Evolutionary conservation across 2,797 vertebrate genomes (phyloP).

Genomic region (Pagetopsis macropterus): DNA sequence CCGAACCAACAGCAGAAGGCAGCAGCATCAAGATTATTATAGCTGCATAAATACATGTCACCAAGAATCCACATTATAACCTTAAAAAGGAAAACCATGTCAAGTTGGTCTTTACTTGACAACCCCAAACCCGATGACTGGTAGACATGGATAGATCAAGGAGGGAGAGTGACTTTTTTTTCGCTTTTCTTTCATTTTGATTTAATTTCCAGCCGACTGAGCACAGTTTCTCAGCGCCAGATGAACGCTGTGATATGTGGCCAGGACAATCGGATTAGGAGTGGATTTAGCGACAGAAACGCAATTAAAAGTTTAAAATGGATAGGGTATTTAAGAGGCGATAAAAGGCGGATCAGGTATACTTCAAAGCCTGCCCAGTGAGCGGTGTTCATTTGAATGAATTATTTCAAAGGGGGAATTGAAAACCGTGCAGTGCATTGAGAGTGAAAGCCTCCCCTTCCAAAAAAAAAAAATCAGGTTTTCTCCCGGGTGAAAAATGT

Average conservation of each 20-base stretch:
- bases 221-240: constrained; percentile 65
- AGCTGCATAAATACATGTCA: constrained; percentile 57
- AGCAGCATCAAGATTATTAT: constrained; percentile 71
- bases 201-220: constrained; percentile 68
- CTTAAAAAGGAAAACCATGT: constrained; percentile 12
- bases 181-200: constrained; percentile 13
- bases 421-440: constrained; percentile 65
- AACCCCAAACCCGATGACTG: constrained; percentile 1
- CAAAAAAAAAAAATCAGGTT: constrained; percentile 14
- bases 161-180: not conserved
- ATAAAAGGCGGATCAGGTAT: constrained; percentile 73
- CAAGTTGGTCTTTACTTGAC: constrained; percentile 9
- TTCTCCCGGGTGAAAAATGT: constrained; percentile 46
- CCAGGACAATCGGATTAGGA: constrained; percentile 76
- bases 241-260: constrained; percentile 70
- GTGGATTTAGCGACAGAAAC: constrained; percentile 73
- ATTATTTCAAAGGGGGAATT: constrained; percentile 67
- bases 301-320: constrained; percentile 81
- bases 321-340: constrained; percentile 66
- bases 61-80: constrained; percentile 36
- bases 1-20: constrained; percentile 74
- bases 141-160: constrained; percentile 6
- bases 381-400: constrained; percentile 70
- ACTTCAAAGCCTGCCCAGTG: constrained; percentile 73
- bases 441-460: constrained; percentile 46